Percentiles rank a stretch among this genome's conserved stretches.
These are phyloP conservation scores for Drosophila planitibia DNA, from an alignment of 2,888 invertebrate species.

Conservation along the genomic window DNA sequence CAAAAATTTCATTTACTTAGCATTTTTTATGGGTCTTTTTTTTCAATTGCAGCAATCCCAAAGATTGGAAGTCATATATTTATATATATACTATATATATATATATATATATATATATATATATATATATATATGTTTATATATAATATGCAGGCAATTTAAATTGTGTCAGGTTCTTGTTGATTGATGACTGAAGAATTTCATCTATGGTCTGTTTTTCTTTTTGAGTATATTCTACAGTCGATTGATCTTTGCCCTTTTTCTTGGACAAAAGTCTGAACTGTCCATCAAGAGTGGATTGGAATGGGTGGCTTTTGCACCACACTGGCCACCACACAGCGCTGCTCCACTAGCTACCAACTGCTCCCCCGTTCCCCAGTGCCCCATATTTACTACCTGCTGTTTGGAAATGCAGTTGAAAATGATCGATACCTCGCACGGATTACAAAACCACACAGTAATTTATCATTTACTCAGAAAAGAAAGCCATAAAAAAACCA, in stretches of 20 bases:
- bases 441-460: slow-evolving; percentile 67
- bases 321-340: slow-evolving; percentile 40
- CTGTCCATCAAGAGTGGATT: slow-evolving; percentile 61
- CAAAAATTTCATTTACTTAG: slow-evolving; percentile 45
- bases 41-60: slow-evolving; percentile 48
- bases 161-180: slow-evolving; percentile 70
- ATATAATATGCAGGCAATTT: slow-evolving; percentile 72
- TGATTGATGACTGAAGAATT: slow-evolving; percentile 74
- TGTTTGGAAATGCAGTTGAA: slow-evolving; percentile 68
- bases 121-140: neutral
- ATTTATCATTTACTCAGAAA: slow-evolving; percentile 73
- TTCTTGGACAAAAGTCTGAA: slow-evolving; percentile 30
- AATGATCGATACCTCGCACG: slow-evolving; percentile 69
- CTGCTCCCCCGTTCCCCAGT: slow-evolving; percentile 3
- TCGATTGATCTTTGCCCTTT: slow-evolving; percentile 67
- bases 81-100: neutral
- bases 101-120: neutral
- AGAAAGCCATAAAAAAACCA: slow-evolving; percentile 56
- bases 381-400: slow-evolving; percentile 66
- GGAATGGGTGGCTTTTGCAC: slow-evolving; percentile 56
- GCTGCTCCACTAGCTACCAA: slow-evolving; percentile 15
- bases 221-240: slow-evolving; percentile 27
- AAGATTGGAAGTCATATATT: slow-evolving; percentile 7
- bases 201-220: slow-evolving; percentile 17
- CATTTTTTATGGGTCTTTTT: slow-evolving; percentile 11